Percentiles rank a stretch among this genome's conserved stretches.
Evolutionary conservation across 2,113 vertebrate genomes (phyloP).

Genomic region (Colius striatus): DNA sequence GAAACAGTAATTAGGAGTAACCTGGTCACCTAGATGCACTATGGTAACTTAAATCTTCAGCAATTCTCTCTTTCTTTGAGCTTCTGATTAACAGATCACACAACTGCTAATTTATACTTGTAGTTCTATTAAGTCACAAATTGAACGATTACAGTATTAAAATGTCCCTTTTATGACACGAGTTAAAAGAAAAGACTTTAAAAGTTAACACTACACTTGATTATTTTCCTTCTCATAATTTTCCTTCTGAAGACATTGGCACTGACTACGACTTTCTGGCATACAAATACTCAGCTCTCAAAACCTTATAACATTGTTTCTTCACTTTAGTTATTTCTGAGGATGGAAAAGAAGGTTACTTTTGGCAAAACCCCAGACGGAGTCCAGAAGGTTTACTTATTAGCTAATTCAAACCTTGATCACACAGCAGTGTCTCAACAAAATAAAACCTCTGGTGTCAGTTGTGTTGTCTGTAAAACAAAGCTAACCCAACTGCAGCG

Average conservation of each 20-base stretch:
- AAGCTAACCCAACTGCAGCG: background rate
- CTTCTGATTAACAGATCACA: background rate
- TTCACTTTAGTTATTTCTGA: background rate
- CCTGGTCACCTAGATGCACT: background rate
- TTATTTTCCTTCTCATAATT: background rate
- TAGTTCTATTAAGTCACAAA: background rate
- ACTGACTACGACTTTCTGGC: background rate
- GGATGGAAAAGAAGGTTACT: background rate
- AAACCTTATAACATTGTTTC: background rate
- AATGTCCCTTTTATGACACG: rapidly evolving
- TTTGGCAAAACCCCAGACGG: background rate
- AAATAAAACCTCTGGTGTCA: background rate
- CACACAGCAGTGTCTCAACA: background rate
- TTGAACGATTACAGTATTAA: background rate
- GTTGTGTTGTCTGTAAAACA: background rate
- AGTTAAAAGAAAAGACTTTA: background rate
- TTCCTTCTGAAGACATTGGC: background rate
- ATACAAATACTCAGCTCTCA: background rate
- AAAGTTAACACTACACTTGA: background rate
- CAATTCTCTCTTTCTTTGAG: background rate
- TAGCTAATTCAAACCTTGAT: background rate
- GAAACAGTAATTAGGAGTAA: background rate
- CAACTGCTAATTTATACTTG: background rate
- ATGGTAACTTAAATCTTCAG: background rate
- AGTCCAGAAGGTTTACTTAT: background rate